These are phyloP conservation scores for Adelosebastes latens DNA, from an alignment of 2,797 vertebrate genomes.

Conservation along the genomic window DNA sequence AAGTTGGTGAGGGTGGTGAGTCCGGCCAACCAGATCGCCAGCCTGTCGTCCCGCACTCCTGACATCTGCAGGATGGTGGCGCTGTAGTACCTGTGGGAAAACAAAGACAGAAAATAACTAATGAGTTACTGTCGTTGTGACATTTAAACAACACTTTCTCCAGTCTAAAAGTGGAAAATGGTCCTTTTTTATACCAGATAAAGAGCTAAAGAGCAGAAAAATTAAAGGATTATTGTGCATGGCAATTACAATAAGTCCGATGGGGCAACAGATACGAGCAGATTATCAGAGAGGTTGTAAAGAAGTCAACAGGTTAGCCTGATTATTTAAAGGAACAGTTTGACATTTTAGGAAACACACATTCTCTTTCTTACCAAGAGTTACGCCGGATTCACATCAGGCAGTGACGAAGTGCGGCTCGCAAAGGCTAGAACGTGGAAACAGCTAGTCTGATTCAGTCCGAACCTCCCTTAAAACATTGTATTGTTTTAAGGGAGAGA, in stretches of 20 bases:
- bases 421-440: no score
- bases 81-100: slow-evolving; percentile 92
- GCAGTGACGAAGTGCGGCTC: accelerated
- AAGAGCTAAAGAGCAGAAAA: not conserved
- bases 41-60: slow-evolving; percentile 91
- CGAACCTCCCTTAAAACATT: no score
- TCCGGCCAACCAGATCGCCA: slow-evolving; percentile 96
- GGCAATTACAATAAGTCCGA: not conserved
- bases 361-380: no score
- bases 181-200: not conserved
- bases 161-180: not conserved
- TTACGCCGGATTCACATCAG: no score
- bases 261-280: not conserved
- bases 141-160: not conserved
- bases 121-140: not conserved
- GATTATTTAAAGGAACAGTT: not conserved
- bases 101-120: not conserved
- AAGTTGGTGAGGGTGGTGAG: slow-evolving; percentile 96
- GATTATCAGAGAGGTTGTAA: not conserved
- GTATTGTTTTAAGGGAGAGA: no score
- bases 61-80: slow-evolving; percentile 99
- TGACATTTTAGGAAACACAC: no score
- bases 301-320: not conserved
- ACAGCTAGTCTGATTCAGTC: no score
- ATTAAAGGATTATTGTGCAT: not conserved